Base-by-base conservation (phyloP, 2,888 invertebrate species). In the Hydropsyche betteni region DNA sequence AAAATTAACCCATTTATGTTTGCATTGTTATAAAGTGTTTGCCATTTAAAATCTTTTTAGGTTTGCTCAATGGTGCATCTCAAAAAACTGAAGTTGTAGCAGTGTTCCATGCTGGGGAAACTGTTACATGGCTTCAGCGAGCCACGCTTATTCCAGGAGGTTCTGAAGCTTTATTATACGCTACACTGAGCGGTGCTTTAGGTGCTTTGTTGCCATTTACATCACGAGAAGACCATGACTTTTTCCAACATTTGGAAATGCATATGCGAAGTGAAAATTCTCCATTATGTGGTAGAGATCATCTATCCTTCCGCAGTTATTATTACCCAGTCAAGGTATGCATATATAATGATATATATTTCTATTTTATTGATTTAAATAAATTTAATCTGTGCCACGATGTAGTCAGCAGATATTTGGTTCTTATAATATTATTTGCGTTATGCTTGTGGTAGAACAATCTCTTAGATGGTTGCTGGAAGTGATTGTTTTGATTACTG, bases 171-270 rank as follows among this genome's bases (percentile, higher is more conserved):
- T 88, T 99, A 4, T 93, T 99, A 2, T 99, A 99, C 84, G 96
- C 98, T 0, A 98, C 99, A 0, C 84, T 99, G 12, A 96, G 97
- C 77, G 99, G 98, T 3, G 92, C 96, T 0, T 94, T 98, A 0
- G 98, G 98, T 0, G 96, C 97, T 6, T 88, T 98, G 53, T 93
- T 98, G 24, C 97, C 98, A 0, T 98, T 98, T 82, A 96, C 97
- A 0, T 96, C 96, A 16, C 92, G 96, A 81, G 98, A 99, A 87
- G 99, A 99, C 85, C 98, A 97, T 81, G 99, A 99, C 84, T 99
- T 99, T 85, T 99, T 99, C 88, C 98, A 99, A 83, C 98, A 99
- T 86, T 87, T 99, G 79, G 99, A 99, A 85, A 99, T 99, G 99
- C 98, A 99, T 84, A 97, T 99, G 97, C 89, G 99, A 72, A 95